These are phyloP conservation scores for Trichosurus vulpecula DNA, from an alignment of 2,797 vertebrate genomes.

Conservation along the genomic window DNA sequence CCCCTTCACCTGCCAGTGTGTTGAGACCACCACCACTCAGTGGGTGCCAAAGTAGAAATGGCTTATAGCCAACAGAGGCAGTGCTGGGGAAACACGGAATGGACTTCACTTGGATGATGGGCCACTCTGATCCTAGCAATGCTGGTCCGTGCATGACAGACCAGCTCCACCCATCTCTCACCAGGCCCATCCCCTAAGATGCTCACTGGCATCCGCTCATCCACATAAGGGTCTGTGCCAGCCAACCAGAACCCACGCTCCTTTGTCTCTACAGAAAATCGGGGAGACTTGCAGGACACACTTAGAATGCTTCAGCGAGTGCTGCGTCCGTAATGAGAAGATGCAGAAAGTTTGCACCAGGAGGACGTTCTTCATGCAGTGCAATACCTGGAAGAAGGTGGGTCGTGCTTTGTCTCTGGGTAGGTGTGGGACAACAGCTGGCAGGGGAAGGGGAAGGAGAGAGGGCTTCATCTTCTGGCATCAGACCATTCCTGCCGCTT, in stretches of 20 bases:
- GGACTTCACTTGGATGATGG: background rate
- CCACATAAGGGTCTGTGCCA: background rate
- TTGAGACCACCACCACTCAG: background rate
- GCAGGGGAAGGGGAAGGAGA: background rate
- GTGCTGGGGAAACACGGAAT: background rate
- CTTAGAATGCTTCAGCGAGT: background rate
- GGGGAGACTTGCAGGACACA: background rate
- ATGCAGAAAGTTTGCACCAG: background rate
- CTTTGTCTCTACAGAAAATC: background rate
- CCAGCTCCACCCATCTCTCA: background rate
- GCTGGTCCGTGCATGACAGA: background rate
- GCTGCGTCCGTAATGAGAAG: accelerated
- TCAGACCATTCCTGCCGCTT: background rate
- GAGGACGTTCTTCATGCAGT: background rate
- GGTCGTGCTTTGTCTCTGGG: background rate
- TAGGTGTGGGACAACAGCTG: background rate
- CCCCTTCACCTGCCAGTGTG: background rate
- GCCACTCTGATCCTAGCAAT: background rate
- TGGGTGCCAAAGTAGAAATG: background rate
- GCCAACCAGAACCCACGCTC: background rate
- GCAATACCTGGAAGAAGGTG: background rate
- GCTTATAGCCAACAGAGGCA: background rate
- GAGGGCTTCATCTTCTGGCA: background rate
- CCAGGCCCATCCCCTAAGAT: background rate
- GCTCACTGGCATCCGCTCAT: background rate